Base-by-base conservation (phyloP, 2,797 vertebrate genomes). In the Betta splendens region DNA sequence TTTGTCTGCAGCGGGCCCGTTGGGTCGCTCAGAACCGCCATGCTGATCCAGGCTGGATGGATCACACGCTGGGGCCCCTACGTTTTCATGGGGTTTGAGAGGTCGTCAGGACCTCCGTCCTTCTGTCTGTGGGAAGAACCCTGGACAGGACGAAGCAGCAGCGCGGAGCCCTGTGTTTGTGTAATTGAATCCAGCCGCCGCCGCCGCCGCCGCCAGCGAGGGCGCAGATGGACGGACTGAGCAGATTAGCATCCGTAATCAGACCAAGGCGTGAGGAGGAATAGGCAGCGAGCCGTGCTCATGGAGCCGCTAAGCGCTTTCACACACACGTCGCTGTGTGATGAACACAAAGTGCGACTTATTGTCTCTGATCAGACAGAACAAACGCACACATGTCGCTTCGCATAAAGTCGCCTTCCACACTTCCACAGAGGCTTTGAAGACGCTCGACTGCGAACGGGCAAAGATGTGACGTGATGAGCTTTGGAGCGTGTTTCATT, bases 231-330 rank as follows among this genome's bases (percentile, higher is more conserved):
- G 85, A 85, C 50, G 69, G 81, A 87, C 69, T 79, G 70, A 79
- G 36, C 69, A 73, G 79, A 89, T 88, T 87, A 85, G 73, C 87
- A 87, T 84, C 78, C 59, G 64, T 88, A 88, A 90, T 90, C 84
- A 88, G 75, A 87, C 71, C 16, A 63, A 77, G 71, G 77, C 84
- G 73, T 85, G 85, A 69, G 78, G 15, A 40, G 71, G 84, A 89
- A 85, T 83, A 87, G 83, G 83, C 36, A 70, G 49, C 35, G 72
- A 40, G 36, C 31, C 46, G 32, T 65, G 67, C 63, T 78, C 79
- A 54, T 16, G 5, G 61, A 63, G 64, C 58, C 48, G 72, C 53
- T 77, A 52, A 65, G 67, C 49, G 46, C 2, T 52, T 49, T 21
- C 10, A 57, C 50, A 62, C 63, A 65, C 56, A 40, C 47, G 49